A percentile compares a stretch with the other conserved stretches of the same genome.
Evolutionary conservation across 1,140 invertebrate genomes (phyloP).

Genomic region (Drepana arcuata): DNA sequence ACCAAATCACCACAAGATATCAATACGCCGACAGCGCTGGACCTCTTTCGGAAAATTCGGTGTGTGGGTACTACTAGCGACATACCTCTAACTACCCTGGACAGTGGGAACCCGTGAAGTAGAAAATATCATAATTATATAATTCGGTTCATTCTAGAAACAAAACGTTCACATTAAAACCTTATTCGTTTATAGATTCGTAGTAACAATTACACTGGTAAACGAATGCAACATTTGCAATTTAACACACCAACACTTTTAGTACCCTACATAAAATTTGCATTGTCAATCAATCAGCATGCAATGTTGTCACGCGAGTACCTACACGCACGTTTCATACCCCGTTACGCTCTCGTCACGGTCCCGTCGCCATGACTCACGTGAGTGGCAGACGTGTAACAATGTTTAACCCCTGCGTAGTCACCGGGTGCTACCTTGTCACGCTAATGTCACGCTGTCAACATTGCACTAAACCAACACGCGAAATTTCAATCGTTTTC

Average conservation of each 20-base stretch:
- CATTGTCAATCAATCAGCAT: conserved; percentile 42
- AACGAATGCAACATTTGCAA: conserved; percentile 3
- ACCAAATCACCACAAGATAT: too few relatives aligned
- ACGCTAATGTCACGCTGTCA: conserved; percentile 40
- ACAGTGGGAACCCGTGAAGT: too few relatives aligned
- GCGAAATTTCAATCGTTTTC: conserved; percentile 60
- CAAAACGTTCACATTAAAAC: too few relatives aligned
- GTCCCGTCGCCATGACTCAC: conserved; percentile 27
- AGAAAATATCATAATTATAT: too few relatives aligned
- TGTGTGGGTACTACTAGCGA: too few relatives aligned
- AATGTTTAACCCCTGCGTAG: conserved; percentile 32
- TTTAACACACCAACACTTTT: conserved; percentile 13
- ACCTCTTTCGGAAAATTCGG: too few relatives aligned
- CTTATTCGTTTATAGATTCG: too few relatives aligned
- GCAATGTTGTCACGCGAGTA: conserved; percentile 37
- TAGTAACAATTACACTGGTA: too few relatives aligned
- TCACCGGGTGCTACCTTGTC: conserved; percentile 35
- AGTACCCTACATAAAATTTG: conserved; percentile 17
- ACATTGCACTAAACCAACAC: conserved; percentile 39
- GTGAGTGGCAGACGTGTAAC: conserved; percentile 4
- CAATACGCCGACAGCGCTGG: too few relatives aligned
- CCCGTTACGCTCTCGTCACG: conserved; percentile 23
- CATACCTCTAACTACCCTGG: too few relatives aligned
- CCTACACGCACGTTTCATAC: conserved; percentile 32
- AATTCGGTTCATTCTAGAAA: too few relatives aligned